phyloP scores from a whole-genome alignment of 2,888 invertebrate genomes.

The Tenthredo scrophulariae region DNA sequence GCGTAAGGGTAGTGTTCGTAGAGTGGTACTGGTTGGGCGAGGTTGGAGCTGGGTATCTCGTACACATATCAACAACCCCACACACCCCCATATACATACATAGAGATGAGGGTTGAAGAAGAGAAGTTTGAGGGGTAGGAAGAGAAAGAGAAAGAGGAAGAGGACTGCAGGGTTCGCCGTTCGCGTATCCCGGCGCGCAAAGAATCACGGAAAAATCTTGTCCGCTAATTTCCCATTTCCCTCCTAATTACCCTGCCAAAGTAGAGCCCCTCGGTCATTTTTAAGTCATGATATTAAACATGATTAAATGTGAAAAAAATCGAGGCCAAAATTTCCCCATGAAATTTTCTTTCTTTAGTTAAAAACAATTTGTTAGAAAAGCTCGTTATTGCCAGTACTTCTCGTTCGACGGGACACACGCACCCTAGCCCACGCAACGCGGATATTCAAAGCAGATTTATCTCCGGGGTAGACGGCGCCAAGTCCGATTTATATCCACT shows the following conservation, averaged over 20 bases:
- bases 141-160: not conserved
- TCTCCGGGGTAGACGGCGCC: constrained; percentile 29
- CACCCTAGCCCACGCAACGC: not conserved
- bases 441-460: constrained; percentile 27
- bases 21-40: constrained; percentile 9
- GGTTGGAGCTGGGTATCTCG: constrained; percentile 15
- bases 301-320: not conserved
- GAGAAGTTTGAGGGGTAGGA: not conserved
- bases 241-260: not conserved
- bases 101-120: not conserved
- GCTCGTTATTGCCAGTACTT: constrained; percentile 38
- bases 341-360: not conserved
- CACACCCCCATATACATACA: not conserved
- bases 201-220: constrained; percentile 44
- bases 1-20: constrained; percentile 12
- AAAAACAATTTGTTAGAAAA: not conserved
- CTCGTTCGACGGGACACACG: constrained; percentile 20
- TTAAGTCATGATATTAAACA: not conserved
- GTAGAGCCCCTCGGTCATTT: not conserved
- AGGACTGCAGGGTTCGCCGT: constrained; percentile 30
- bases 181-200: constrained; percentile 17
- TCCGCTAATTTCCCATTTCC: constrained; percentile 46
- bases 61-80: not conserved
- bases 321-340: not conserved
- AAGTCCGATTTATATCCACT: not conserved